Evolutionary conservation across 2,888 invertebrate genomes (phyloP), one percentile per base, ranked within the genome.

Genomic region (Caenorhabditis afra): DNA sequence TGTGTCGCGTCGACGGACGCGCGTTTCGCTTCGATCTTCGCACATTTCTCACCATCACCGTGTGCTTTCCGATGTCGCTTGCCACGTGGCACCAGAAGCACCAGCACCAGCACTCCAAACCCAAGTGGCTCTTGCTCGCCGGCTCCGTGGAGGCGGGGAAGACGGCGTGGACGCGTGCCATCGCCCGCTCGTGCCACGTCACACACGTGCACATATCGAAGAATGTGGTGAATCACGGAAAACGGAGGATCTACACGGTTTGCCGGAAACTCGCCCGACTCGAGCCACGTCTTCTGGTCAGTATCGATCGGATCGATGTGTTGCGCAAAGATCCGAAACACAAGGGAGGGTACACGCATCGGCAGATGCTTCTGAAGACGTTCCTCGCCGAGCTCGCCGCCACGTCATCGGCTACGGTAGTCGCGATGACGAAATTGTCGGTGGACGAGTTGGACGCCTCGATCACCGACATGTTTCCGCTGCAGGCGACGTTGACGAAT

Each of bases 161-260:
- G 49, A 65, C 81, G 1, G 65, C 85, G 1, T 87, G 87, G 87
- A 75, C 79, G 1, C 59, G 76, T 44, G 85, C 81, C 3, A 64
- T 83, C 11, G 76, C 82, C 2, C 47, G 76, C 10, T 77, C 78
- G 2, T 78, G 66, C 22, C 73, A 70, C 16, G 79, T 85, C 3
- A 74, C 80, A 1, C 80, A 81, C 37, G 58, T 81, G 0, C 66
- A 79, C 37, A 23, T 81, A 14, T 79, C 81, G 14, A 76, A 79
- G 11, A 71, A 59, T 50, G 68, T 61, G 14, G 73, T 81, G 45
- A 58, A 55, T 10, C 58, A 55, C 35, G 73, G 67, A 14, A 71
- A 79, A 23, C 47, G 73, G 3, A 29, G 55, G 12, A 75, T 79
- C 14, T 79, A 79, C 23, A 52, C 57, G 11, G 79, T 79, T 3